phyloP scores from a whole-genome alignment of 2,888 invertebrate species.

The Callosobruchus maculatus region DNA sequence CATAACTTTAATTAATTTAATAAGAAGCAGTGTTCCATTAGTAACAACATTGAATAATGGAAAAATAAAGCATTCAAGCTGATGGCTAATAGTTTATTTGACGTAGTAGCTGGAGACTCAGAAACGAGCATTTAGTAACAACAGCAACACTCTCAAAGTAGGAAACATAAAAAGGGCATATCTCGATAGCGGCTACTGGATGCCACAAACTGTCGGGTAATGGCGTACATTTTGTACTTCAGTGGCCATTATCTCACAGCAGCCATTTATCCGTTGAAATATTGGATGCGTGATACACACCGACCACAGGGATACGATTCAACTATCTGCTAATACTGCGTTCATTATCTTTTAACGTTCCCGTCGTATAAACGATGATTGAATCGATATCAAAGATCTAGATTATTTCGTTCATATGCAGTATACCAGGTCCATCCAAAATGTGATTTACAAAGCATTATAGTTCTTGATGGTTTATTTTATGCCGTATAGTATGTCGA shows the following conservation, averaged over 20 bases:
- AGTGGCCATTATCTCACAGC: not conserved
- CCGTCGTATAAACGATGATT: not conserved
- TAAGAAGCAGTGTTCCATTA: too few relatives aligned
- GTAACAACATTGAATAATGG: too few relatives aligned
- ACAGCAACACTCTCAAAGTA: not conserved
- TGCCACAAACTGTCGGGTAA: not conserved
- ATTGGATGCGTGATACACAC: not conserved
- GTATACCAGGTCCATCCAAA: not conserved
- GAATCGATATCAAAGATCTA: not conserved
- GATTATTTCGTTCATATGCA: not conserved
- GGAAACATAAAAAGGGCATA: not conserved
- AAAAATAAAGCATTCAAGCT: too few relatives aligned
- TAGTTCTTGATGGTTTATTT: too few relatives aligned
- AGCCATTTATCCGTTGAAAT: not conserved
- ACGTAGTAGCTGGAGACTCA: not conserved
- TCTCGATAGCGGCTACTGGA: not conserved
- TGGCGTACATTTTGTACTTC: not conserved
- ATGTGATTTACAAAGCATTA: too few relatives aligned
- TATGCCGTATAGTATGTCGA: too few relatives aligned
- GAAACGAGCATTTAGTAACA: not conserved
- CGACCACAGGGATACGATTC: not conserved
- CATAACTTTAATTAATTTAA: too few relatives aligned
- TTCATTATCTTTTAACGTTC: not conserved
- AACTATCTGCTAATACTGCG: not conserved
- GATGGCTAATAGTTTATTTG: too few relatives aligned